These are phyloP conservation scores for Caradrina kadenii DNA, from an alignment of 2,888 invertebrate species.

Conservation along the genomic window DNA sequence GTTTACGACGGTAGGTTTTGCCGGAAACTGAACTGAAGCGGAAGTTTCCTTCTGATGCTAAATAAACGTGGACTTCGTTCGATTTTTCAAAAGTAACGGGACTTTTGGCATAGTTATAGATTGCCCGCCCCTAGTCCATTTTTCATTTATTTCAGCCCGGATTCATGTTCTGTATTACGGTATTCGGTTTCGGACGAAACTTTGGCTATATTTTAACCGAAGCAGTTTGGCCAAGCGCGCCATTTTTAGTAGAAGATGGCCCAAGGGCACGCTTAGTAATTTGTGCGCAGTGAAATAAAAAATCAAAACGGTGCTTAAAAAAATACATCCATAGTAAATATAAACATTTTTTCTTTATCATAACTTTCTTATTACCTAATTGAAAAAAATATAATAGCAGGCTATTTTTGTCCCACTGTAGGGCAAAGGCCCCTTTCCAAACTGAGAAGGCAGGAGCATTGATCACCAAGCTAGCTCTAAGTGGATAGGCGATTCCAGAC, in stretches of 20 bases:
- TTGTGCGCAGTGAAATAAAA: constrained; percentile 20
- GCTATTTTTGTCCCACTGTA: too few species aligned
- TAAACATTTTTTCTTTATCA: not conserved
- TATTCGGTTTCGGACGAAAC: constrained; percentile 46
- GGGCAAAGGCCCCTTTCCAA: too few species aligned
- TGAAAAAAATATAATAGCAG: too few species aligned
- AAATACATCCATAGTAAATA: constrained; percentile 8
- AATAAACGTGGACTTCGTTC: constrained; percentile 44
- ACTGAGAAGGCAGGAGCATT: too few species aligned
- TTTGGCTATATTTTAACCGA: constrained; percentile 51
- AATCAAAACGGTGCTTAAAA: constrained; percentile 7
- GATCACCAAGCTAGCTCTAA: too few species aligned
- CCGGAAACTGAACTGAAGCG: constrained; percentile 19
- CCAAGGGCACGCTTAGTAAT: constrained; percentile 35
- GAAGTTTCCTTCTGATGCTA: constrained; percentile 27
- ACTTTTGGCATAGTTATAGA: constrained; percentile 53
- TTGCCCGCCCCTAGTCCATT: constrained; percentile 44
- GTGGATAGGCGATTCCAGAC: too few species aligned
- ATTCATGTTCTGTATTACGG: constrained; percentile 50
- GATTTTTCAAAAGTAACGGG: constrained; percentile 54
- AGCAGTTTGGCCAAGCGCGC: constrained; percentile 35
- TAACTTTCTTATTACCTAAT: not conserved
- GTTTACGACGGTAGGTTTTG: constrained; percentile 34
- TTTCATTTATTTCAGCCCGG: constrained; percentile 52
- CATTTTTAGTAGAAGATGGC: constrained; percentile 41